Evolutionary conservation across 2,797 vertebrate species (phyloP), one percentile per base, ranked within the genome.

Genomic region (Bufotes viridis): DNA sequence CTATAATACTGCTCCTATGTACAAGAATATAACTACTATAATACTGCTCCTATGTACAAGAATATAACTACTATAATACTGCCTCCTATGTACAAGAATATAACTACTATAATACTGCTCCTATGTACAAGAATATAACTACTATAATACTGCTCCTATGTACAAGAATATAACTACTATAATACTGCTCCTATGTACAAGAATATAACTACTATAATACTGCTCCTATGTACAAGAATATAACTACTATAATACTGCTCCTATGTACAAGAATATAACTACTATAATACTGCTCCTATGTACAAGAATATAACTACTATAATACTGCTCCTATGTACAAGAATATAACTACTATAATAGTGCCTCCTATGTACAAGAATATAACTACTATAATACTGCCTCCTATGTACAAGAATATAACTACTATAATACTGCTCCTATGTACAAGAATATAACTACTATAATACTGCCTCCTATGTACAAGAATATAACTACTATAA

Each of bases 81-180:
- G 29, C 69, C 29, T 14, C 26, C 67, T 22, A 17, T 70, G 13
- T 34, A 70, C 26, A 70, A 70, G 26, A 34, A 29, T 51, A 51
- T 75, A 75, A 75, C 72, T 75, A 76, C 74, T 76, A 76, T 76
- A 53, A 76, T 76, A 55, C 49, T 53, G 49, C 18, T 12, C 29
- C 29, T 72, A 74, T 74, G 17, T 74, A 75, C 72, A 75, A n/a
- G 72, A 75, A 51, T 75, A 75, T 75, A 75, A 51, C 72, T 75
- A 13, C 72, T 75, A 74, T 75, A n/a, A 51, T 51, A 51, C 18
- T 75, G 72, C 74, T 12, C 74, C 18, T 76, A 53, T n/a, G 7
- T 76, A 76, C 49, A 76, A 53, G 74, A 76, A 76, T 53, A 76
- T 76, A 76, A 76, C 74, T 76, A 53, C 34, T 75, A 75, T 75